These are phyloP conservation scores for Hydraecia micacea DNA, from an alignment of 2,888 invertebrate genomes.

Conservation along the genomic window DNA sequence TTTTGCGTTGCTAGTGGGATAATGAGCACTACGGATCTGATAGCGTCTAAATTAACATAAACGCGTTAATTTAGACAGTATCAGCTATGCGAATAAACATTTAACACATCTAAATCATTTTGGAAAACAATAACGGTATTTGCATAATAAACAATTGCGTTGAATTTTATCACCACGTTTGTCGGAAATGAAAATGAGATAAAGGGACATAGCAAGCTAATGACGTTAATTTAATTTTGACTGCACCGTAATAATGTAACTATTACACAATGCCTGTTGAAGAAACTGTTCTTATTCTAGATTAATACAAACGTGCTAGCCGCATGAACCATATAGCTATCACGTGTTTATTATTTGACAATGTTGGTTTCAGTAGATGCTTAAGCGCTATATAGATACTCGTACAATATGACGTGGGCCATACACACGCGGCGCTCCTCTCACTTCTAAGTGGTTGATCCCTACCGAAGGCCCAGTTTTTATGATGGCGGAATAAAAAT, in stretches of 20 bases:
- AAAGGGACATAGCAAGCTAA: background rate
- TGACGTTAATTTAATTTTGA: background rate
- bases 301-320: background rate
- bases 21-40: conserved; percentile 24
- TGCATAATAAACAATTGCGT: conserved; percentile 10
- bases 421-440: conserved; percentile 20
- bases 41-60: conserved; percentile 38
- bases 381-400: background rate
- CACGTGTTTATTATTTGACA: conserved; percentile 15
- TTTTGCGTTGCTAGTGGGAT: conserved; percentile 11
- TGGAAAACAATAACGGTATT: conserved; percentile 23
- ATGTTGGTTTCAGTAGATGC: background rate
- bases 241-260: background rate
- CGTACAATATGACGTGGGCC: conserved; percentile 6
- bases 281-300: background rate
- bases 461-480: conserved; percentile 32
- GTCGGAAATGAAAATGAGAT: conserved; percentile 3
- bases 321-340: background rate
- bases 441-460: conserved; percentile 21
- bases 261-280: background rate
- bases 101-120: conserved; percentile 37
- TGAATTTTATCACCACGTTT: conserved; percentile 18
- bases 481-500: conserved; percentile 25
- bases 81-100: conserved; percentile 35
- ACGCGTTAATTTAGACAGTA: conserved; percentile 43